Percentiles rank a stretch among this genome's conserved stretches.
These are phyloP conservation scores for Pristis pectinata DNA, from an alignment of 2,797 vertebrate species.

Conservation along the genomic window DNA sequence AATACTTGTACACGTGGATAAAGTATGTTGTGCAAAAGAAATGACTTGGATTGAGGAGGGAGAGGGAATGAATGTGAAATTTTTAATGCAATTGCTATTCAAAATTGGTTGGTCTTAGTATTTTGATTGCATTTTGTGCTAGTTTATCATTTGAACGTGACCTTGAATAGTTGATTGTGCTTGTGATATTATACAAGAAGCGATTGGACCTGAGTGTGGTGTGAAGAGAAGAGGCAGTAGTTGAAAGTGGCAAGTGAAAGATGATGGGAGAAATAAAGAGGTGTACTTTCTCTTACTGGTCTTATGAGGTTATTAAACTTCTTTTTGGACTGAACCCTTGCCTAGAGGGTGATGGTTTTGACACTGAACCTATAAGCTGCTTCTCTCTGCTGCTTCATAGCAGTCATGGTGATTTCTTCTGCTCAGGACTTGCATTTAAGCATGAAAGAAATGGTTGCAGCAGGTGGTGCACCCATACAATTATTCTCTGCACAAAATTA, in stretches of 20 bases:
- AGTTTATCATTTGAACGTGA: too few species aligned
- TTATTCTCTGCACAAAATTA: neutral
- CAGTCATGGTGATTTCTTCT: too few species aligned
- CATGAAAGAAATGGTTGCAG: too few species aligned
- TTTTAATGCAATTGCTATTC: neutral
- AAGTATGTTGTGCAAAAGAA: neutral
- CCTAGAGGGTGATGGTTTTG: neutral
- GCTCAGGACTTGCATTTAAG: too few species aligned
- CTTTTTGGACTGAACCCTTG: neutral
- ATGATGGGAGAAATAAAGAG: neutral
- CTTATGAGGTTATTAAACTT: neutral
- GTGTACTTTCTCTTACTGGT: neutral
- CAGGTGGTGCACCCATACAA: neutral
- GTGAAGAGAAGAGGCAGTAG: neutral
- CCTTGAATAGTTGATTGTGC: neutral
- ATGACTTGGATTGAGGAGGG: neutral
- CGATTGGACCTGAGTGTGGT: neutral
- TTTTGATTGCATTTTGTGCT: too few species aligned
- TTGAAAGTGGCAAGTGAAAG: neutral
- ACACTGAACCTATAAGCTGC: too few species aligned
- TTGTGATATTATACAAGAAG: neutral
- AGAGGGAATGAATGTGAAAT: too few species aligned
- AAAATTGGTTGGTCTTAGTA: too few species aligned
- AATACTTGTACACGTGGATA: too few species aligned
- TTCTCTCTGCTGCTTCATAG: neutral